Evolutionary conservation across 2,113 vertebrate genomes (phyloP), one percentile per base, ranked within the genome.

Genomic region (Corvus hawaiiensis): DNA sequence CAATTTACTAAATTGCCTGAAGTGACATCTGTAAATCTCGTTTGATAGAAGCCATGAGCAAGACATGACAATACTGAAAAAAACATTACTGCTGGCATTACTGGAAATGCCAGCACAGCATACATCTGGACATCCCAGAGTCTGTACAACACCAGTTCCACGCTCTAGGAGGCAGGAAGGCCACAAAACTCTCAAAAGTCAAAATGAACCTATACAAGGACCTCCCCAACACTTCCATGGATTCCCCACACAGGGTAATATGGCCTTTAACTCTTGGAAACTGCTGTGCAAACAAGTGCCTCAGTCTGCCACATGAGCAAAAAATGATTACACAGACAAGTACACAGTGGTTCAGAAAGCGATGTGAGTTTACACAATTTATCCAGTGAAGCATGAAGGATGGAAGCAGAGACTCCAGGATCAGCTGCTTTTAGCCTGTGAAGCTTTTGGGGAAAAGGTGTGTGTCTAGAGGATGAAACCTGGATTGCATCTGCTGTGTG

Each of bases 31-130:
- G 24, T 12, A 24, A 48, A 61, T 71, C 56, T 77, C 63, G 18
- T n/a, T 82, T 73, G 75, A 52, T 12, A 67, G 68, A 24, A 91
- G 35, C 32, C 51, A 32, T 16, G 81, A 83, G 37, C 59, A 59
- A 74, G 32, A 55, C 0, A 4, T 0, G 1, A 28, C 13, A 46
- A 43, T 6, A 17, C 8, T 79, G 19, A 27, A 68, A 39, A 83
- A 72, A 64, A 19, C 1, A 8, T 56, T 73, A 24, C 2, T 74
- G 55, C 63, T 90, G 66, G 30, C 18, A n/a, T 37, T 73, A 66
- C 2, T 33, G 20, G 18, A 27, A 87, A 21, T 11, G 10, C 13
- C 1, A 66, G 14, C 35, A 67, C 35, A 79, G 62, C 37, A 41
- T 0, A 3, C 33, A 48, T 4, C 41, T 64, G 58, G n/a, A 73